Evolutionary conservation across 2,113 vertebrate species (phyloP), one percentile per base, ranked within the genome.

Genomic region (Ptilonorhynchus violaceus): DNA sequence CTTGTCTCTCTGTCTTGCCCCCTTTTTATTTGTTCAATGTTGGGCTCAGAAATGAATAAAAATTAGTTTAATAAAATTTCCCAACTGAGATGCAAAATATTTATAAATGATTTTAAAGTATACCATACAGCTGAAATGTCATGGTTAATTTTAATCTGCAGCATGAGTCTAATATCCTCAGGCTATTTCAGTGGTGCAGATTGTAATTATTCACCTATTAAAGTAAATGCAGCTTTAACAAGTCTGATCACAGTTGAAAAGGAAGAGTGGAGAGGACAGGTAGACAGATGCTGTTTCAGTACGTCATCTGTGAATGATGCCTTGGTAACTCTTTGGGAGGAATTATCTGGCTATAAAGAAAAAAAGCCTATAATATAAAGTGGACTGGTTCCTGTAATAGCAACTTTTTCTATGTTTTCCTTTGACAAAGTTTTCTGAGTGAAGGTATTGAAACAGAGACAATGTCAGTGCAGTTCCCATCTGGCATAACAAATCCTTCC

Each of bases 151-250:
- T 92, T 82, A 89, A 68, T 88, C 66, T 95, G 84, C 84, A 72
- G 84, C 69, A 68, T 52, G 77, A 0, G 0, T 83, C 62, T 88
- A 44, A 93, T 95, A 39, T 69, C 93, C 73, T 92, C 53, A 28
- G 85, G 94, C 89, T 89, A 50, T 92, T 95, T 79, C 87, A 94
- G 0, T 64, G 69, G 77, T 69, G 74, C 80, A 81, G 84, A 96
- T 93, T 89, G 77, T 87, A 96, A 96, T 95, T 92, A 92, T 91
- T 96, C 94, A 95, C 93, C 89, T 97, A 80, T 78, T 96, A 95
- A 85, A 92, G 60, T n/a, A 95, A 95, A 95, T 60, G 56, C 5
- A 22, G 66, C 69, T 89, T 70, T 87, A 96, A 75, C 80, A 85
- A 80, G 60, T 68, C 77, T 91, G 94, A 85, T 92, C 74, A 85